Percentiles rank a stretch among this genome's conserved stretches.
Evolutionary conservation across 1,140 invertebrate species (phyloP).

Genomic region (Lysiphlebus fabarum): DNA sequence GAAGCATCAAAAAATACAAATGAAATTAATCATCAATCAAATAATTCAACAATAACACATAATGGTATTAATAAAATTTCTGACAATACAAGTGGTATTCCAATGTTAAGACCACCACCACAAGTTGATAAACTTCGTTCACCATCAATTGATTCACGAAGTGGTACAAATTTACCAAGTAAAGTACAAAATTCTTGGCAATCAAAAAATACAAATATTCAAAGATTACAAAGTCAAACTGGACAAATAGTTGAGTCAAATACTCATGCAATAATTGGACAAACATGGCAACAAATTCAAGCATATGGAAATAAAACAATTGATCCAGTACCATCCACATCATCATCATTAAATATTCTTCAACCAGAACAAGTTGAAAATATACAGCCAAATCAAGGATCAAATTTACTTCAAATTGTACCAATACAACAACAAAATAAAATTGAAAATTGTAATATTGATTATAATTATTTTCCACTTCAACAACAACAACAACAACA

Average conservation of each 20-base stretch:
- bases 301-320: too few species aligned
- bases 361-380: background rate
- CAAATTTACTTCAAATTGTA: conserved; percentile 4
- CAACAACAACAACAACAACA: background rate
- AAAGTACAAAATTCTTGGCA: conserved; percentile 48
- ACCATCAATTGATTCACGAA: conserved; percentile 33
- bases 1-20: conserved; percentile 56
- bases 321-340: background rate
- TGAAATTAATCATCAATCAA: conserved; percentile 8
- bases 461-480: conserved; percentile 12
- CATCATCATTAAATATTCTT: background rate
- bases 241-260: conserved; percentile 30
- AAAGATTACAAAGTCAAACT: conserved; percentile 37
- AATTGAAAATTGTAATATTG: background rate
- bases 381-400: background rate
- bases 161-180: conserved; percentile 28
- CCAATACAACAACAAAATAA: conserved; percentile 1
- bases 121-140: conserved; percentile 44
- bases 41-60: too few species aligned
- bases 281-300: conserved; percentile 47
- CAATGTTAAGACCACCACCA: conserved; percentile 52
- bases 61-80: too few species aligned
- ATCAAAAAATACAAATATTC: conserved; percentile 40
- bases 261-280: conserved; percentile 42
- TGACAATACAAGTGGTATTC: conserved; percentile 38